These are phyloP conservation scores for Cherax destructor DNA, from an alignment of 1,140 invertebrate species.

Conservation along the genomic window DNA sequence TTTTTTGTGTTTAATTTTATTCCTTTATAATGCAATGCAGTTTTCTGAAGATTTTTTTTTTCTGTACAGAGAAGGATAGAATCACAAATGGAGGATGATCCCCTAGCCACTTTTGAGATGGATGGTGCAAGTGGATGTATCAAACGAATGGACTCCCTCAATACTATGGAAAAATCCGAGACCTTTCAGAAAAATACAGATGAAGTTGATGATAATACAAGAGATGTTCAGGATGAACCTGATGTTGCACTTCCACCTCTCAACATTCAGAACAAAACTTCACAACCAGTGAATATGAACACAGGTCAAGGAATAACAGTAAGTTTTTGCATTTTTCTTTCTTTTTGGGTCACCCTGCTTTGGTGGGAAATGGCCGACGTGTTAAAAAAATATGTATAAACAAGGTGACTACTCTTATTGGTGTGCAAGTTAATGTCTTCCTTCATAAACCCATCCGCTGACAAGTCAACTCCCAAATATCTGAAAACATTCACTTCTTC, in stretches of 20 bases:
- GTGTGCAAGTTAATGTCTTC: too few species aligned
- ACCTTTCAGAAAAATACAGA: background rate
- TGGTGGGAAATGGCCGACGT: too few species aligned
- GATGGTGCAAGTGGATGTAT: constrained; percentile 31
- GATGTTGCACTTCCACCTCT: constrained; percentile 33
- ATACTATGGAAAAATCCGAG: background rate
- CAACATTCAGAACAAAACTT: constrained; percentile 14
- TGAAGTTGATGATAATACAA: background rate
- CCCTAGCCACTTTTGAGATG: constrained; percentile 41
- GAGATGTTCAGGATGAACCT: constrained; percentile 18
- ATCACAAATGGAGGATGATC: constrained; percentile 49
- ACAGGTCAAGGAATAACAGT: constrained; percentile 45
- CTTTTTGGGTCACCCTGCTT: too few species aligned
- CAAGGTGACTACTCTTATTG: too few species aligned
- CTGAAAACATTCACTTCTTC: too few species aligned
- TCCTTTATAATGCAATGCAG: too few species aligned
- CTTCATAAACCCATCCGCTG: too few species aligned
- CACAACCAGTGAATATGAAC: constrained; percentile 43
- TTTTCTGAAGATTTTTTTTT: background rate
- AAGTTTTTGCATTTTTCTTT: background rate
- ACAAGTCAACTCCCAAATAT: too few species aligned
- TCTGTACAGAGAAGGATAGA: constrained; percentile 12
- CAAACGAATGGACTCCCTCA: constrained; percentile 1
- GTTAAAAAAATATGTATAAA: too few species aligned
- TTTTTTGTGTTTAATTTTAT: too few species aligned